Percentiles rank a stretch among this genome's conserved stretches.
These are phyloP conservation scores for Tuta absoluta DNA, from an alignment of 2,888 invertebrate genomes.

Conservation along the genomic window DNA sequence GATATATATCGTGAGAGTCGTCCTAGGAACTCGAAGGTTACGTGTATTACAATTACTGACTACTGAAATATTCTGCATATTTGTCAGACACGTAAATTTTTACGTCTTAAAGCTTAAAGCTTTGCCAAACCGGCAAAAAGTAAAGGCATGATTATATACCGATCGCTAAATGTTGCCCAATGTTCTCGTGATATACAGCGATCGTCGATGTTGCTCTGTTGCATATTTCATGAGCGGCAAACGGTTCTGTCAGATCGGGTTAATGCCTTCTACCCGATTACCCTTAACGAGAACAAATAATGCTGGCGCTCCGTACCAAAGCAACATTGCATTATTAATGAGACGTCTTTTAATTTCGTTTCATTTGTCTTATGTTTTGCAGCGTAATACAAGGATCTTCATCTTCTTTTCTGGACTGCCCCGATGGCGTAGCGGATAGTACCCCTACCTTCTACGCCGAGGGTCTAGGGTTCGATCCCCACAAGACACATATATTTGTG, in stretches of 20 bases:
- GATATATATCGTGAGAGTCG: no score
- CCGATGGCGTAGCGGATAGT: no score
- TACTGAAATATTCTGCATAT: no score
- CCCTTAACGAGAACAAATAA: constrained; percentile 21
- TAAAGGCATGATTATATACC: background rate
- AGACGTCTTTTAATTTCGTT: background rate
- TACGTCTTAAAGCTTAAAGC: background rate
- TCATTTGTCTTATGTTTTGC: no score
- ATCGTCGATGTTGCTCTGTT: background rate
- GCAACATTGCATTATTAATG: background rate
- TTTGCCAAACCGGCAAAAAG: background rate
- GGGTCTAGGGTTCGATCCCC: no score
- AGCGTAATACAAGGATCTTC: no score
- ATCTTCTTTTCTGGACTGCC: no score
- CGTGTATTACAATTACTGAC: no score
- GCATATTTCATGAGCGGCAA: constrained; percentile 22
- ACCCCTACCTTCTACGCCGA: no score
- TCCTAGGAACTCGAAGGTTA: no score
- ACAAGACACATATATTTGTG: no score
- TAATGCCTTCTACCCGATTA: constrained; percentile 22
- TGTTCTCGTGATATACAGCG: background rate
- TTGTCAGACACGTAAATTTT: no score
- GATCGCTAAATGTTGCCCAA: background rate
- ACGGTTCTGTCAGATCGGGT: constrained; percentile 11
- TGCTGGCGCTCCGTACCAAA: background rate